phyloP scores from a whole-genome alignment of 2,113 vertebrate species.

The Strix uralensis region DNA sequence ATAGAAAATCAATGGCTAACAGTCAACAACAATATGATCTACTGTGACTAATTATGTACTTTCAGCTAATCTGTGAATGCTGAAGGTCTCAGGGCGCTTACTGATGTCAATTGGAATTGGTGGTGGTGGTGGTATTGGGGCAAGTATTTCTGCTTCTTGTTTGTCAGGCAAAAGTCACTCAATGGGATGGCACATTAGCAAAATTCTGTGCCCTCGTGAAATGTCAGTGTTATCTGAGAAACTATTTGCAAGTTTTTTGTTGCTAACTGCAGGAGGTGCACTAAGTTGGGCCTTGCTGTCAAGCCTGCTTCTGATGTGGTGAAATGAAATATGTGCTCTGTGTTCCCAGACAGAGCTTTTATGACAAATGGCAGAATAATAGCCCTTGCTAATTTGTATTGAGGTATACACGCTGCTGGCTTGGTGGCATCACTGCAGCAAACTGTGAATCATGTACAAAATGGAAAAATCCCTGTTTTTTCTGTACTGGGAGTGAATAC shows the following conservation, averaged over 20 bases:
- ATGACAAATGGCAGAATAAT: conserved; percentile 10
- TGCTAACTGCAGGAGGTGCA: background rate
- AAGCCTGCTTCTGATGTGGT: background rate
- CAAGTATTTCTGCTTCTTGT: background rate
- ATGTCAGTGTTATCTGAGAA: background rate
- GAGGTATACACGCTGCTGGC: background rate
- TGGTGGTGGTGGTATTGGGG: background rate
- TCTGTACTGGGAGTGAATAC: background rate
- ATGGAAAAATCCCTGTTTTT: background rate
- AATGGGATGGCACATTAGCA: background rate
- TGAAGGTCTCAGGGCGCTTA: background rate
- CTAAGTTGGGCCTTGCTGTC: background rate
- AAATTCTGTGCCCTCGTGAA: background rate
- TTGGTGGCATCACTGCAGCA: background rate
- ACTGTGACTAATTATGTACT: background rate
- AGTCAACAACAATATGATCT: background rate
- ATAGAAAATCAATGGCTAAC: conserved; percentile 4
- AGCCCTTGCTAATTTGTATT: background rate
- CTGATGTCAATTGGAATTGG: background rate
- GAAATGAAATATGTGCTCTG: background rate
- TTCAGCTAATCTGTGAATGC: background rate
- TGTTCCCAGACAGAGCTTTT: background rate
- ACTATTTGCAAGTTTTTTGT: background rate
- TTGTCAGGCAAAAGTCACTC: background rate
- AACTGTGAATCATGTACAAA: background rate